Conservation (phyloP, 2,113 vertebrate species). For the Hippocampus barbouri region DNA sequence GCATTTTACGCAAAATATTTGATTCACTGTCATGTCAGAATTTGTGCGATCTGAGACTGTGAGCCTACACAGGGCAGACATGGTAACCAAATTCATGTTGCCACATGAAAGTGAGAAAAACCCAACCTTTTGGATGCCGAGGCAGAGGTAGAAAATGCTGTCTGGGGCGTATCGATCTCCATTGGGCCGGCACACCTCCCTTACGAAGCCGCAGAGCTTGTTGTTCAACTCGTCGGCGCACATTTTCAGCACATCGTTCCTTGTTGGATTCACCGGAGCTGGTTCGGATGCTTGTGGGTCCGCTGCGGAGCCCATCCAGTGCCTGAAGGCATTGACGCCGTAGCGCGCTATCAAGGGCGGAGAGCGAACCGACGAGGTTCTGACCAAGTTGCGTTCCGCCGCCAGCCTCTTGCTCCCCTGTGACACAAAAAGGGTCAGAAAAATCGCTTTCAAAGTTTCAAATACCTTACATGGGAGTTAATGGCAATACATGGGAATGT, state of each 20-base stretch:
- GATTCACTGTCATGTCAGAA: too few relatives aligned
- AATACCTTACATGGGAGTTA: too few relatives aligned
- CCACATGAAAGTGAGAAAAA: not conserved
- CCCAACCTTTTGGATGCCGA: conserved; percentile 96
- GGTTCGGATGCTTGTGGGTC: conserved; percentile 9
- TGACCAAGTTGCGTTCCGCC: conserved; percentile 73
- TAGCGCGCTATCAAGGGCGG: conserved; percentile 86
- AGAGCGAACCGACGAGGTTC: conserved; percentile 65
- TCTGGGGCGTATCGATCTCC: conserved; percentile 91
- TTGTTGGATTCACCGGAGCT: conserved; percentile 78
- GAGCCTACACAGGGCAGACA: too few relatives aligned
- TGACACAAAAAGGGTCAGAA: conserved; percentile 10
- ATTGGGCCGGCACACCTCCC: conserved; percentile 85
- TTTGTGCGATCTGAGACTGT: too few relatives aligned
- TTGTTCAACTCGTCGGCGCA: conserved; percentile 80
- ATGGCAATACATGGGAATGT: not conserved
- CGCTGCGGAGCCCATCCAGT: conserved; percentile 67
- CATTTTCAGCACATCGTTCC: conserved; percentile 82
- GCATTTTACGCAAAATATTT: too few relatives aligned
- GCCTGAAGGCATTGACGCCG: conserved; percentile 90
- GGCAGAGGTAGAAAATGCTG: conserved; percentile 96
- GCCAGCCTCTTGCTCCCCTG: conserved; percentile 89
- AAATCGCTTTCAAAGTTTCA: not conserved
- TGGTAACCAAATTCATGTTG: not conserved
- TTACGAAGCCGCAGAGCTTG: conserved; percentile 84